A percentile compares a stretch with the other conserved stretches of the same genome.
These are phyloP conservation scores for Drosophila robusta DNA, from an alignment of 2,888 invertebrate species.

Conservation along the genomic window DNA sequence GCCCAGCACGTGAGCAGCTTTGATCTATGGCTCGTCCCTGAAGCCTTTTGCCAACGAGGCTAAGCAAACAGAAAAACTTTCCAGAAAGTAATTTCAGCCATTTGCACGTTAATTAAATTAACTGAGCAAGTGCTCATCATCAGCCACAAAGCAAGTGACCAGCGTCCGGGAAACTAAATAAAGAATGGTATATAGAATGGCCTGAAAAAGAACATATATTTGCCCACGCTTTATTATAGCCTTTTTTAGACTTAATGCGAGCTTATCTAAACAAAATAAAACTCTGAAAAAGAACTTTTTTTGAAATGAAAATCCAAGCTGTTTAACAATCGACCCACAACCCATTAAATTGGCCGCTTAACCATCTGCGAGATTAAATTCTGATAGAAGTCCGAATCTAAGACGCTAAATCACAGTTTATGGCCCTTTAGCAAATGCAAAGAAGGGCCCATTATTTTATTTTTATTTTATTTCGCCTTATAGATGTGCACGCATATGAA, in stretches of 20 bases:
- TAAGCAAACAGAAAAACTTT: slow-evolving; percentile 59
- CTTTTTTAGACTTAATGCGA: slow-evolving; percentile 4
- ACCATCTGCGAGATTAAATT: slow-evolving; percentile 52
- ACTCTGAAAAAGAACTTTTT: slow-evolving; percentile 6
- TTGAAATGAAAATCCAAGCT: slow-evolving; percentile 16
- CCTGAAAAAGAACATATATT: slow-evolving; percentile 20
- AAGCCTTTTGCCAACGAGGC: slow-evolving; percentile 43
- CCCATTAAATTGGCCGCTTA: slow-evolving; percentile 50
- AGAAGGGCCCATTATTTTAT: slow-evolving; percentile 50
- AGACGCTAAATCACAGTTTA: slow-evolving; percentile 63
- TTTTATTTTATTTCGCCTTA: slow-evolving; percentile 43
- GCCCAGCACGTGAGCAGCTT: slow-evolving; percentile 55
- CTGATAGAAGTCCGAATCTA: slow-evolving; percentile 37
- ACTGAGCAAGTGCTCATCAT: slow-evolving; percentile 55
- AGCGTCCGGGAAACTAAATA: slow-evolving; percentile 26
- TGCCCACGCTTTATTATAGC: slow-evolving; percentile 16
- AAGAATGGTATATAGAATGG: slow-evolving; percentile 11
- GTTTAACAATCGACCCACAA: slow-evolving; percentile 42
- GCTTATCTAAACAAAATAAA: slow-evolving; percentile 24
- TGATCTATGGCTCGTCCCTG: slow-evolving; percentile 66
- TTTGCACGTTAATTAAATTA: slow-evolving; percentile 74
- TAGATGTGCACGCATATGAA: slow-evolving; percentile 64
- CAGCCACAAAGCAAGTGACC: slow-evolving; percentile 32
- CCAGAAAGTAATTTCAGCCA: slow-evolving; percentile 64
- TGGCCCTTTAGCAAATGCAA: slow-evolving; percentile 47